Base-by-base conservation (phyloP, 1,140 invertebrate species). In the Drosophila miranda region DNA sequence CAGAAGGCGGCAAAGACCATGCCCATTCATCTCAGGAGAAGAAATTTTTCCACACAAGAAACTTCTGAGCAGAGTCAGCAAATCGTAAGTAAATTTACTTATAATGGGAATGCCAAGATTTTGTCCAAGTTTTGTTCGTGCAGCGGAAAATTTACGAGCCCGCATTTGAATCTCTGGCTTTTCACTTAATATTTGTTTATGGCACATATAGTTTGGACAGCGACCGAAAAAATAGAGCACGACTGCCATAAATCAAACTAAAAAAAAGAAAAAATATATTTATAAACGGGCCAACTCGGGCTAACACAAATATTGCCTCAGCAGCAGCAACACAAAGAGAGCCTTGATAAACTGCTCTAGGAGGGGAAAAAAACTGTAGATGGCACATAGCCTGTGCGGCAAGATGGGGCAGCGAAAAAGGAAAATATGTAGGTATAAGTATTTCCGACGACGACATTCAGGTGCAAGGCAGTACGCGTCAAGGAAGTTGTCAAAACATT, bases 401-500 rank as follows among this genome's bases (percentile, higher is more conserved):
- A 59, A 52, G 19, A 30, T 43, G 23, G 34, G 23, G 14, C 30
- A 59, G 38, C 30, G 23, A 16, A 28, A 50, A 43, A 4, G 23
- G 26, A 16, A 41, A 49, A 42, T 45, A 54, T 21, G n/a, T 49
- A 52, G n/a, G 56, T 56, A 73, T 73, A 73, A 4, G 34, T 73
- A 73, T 74, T 74, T 73, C 70, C 59, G 70, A 9, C 60, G 44
- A 26, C 69, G 52, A 73, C 70, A 73, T 64, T 74, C 70, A 73
- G 70, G 69, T 73, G 52, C 63, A 46, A 73, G 73, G 69, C 69
- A 63, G 72, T 72, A 57, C 51, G 70, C 73, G 70, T 73, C 70
- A 42, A 73, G 70, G 70, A 73, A 73, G 70, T 73, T 73, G 70
- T 73, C 70, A 73, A 73, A 73, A 73, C 69, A 73, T 46, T 64